These are phyloP conservation scores for Monomorium pharaonis DNA, from an alignment of 1,140 invertebrate genomes.

Conservation along the genomic window DNA sequence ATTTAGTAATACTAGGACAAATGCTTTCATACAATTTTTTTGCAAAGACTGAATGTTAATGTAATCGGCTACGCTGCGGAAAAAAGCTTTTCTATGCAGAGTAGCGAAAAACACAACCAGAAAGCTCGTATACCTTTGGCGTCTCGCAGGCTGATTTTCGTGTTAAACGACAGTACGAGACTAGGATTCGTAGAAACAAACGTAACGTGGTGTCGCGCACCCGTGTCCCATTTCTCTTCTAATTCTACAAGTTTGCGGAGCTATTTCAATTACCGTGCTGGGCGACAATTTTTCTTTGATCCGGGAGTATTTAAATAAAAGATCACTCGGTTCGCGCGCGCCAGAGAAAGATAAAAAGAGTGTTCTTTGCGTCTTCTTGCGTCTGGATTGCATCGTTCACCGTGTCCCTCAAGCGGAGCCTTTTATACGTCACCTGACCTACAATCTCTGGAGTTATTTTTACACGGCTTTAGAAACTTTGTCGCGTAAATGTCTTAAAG, in stretches of 20 bases:
- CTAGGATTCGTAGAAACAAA: constrained; percentile 13
- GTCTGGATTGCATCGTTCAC: constrained; percentile 16
- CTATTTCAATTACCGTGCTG: constrained; percentile 25
- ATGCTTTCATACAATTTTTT: not conserved
- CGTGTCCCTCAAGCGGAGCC: constrained; percentile 1
- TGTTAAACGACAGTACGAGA: not conserved
- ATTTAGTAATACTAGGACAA: not conserved
- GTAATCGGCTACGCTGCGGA: not conserved
- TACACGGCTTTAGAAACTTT: constrained; percentile 69
- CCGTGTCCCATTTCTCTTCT: constrained; percentile 30
- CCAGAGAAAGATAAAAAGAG: not conserved
- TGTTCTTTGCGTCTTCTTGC: constrained; percentile 47
- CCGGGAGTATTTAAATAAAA: constrained; percentile 55
- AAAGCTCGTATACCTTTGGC: not conserved
- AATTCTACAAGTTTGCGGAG: constrained; percentile 14
- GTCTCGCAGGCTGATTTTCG: not conserved
- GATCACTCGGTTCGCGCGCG: constrained; percentile 30
- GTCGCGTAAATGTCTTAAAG: constrained; percentile 51
- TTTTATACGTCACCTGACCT: constrained; percentile 73
- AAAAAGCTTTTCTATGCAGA: not conserved
- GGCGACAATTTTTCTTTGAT: constrained; percentile 47
- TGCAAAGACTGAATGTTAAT: not conserved
- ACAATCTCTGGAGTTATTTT: constrained; percentile 74
- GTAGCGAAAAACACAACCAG: not conserved
- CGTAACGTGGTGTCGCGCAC: not conserved